Percentiles rank a stretch among this genome's conserved stretches.
Conservation (phyloP, 2,113 vertebrate genomes). For the Xenopus tropicalis region UCB_Xtro_10.0 CM004446.2:8954501-8955000, state of each 20-base stretch:
- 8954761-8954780: background rate
- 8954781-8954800: background rate
- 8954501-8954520: too few relatives aligned
- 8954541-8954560: background rate
- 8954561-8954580: constrained; percentile 23
- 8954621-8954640: constrained; percentile 18
- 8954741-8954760: constrained; percentile 16
- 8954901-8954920: too few relatives aligned
- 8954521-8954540: background rate
- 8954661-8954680: constrained; percentile 37
- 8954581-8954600: constrained; percentile 33
- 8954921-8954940: too few relatives aligned
- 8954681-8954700: background rate
- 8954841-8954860: background rate
- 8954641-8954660: constrained; percentile 40
- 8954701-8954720: constrained; percentile 1
- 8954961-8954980: too few relatives aligned
- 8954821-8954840: background rate
- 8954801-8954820: background rate
- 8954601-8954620: constrained; percentile 7
- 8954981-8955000: too few relatives aligned
- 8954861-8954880: too few relatives aligned
- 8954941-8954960: too few relatives aligned
- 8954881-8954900: too few relatives aligned
- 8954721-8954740: background rate